Percentiles rank a stretch among this genome's conserved stretches.
These are phyloP conservation scores for Hydra vulgaris DNA, from an alignment of 30 jellyfish, hydroid and myxozoan genomes.

Conservation along the genomic window DNA sequence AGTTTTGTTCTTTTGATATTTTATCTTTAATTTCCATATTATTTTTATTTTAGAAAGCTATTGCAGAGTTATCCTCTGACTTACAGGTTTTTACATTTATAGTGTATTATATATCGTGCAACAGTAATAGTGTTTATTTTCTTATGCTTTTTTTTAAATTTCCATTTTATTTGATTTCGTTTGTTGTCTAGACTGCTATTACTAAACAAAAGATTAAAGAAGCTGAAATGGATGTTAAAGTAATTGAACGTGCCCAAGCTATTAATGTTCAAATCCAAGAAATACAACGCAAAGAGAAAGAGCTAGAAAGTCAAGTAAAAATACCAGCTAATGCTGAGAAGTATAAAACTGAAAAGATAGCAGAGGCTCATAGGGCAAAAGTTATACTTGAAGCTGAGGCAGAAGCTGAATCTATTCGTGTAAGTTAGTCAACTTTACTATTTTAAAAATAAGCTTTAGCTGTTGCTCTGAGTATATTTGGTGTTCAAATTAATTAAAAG, in stretches of 20 bases:
- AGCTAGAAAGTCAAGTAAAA: constrained; percentile 68
- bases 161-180: neutral
- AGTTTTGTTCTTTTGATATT: neutral
- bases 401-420: constrained; percentile 89
- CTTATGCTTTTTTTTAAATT: too few relatives aligned
- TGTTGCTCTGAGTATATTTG: too few relatives aligned
- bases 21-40: neutral
- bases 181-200: constrained; percentile 66
- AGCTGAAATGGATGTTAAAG: constrained; percentile 81
- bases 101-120: neutral
- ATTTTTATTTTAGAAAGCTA: constrained; percentile 52
- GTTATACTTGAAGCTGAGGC: constrained; percentile 81
- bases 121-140: too few relatives aligned
- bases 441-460: too few relatives aligned
- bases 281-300: constrained; percentile 78
- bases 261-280: constrained; percentile 72
- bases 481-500: neutral
- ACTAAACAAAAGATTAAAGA: constrained; percentile 83
- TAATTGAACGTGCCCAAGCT: constrained; percentile 78
- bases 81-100: constrained; percentile 43
- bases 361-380: constrained; percentile 63
- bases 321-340: constrained; percentile 95
- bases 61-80: constrained; percentile 77
- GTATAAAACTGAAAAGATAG: constrained; percentile 71
- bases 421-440: constrained; percentile 4